These are phyloP conservation scores for Muscina levida DNA, from an alignment of 2,888 invertebrate genomes.

Conservation along the genomic window DNA sequence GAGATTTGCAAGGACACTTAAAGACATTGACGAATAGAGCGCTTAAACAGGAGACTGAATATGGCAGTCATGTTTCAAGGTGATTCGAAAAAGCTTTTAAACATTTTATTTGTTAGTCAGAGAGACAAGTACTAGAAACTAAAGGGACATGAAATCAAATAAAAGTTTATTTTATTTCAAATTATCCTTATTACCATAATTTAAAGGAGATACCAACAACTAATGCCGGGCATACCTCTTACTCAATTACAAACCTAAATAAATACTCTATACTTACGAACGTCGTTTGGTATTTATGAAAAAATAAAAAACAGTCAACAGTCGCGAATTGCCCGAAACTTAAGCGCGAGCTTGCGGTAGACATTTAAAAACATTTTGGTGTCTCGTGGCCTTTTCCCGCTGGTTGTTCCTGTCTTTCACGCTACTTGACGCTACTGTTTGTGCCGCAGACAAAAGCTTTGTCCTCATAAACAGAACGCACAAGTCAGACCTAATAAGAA, in stretches of 20 bases:
- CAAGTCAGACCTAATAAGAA: not conserved
- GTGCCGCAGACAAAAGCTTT: not conserved
- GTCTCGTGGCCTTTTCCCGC: not conserved
- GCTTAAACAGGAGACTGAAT: no score
- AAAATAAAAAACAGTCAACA: not conserved
- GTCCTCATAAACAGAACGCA: not conserved
- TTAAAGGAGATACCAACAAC: not conserved
- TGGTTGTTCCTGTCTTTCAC: not conserved
- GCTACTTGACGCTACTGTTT: not conserved
- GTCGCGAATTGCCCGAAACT: not conserved
- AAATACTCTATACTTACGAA: not conserved
- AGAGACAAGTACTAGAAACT: no score
- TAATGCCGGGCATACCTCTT: no score
- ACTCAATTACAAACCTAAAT: not conserved
- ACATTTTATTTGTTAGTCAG: no score
- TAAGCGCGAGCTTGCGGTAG: not conserved
- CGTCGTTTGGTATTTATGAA: not conserved
- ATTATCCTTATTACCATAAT: constrained; percentile 7
- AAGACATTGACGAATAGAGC: constrained; percentile 15
- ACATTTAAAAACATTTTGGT: constrained; percentile 1
- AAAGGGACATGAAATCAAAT: constrained; percentile 4
- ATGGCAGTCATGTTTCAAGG: no score
- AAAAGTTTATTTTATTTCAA: constrained; percentile 1
- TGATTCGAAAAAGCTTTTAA: no score
- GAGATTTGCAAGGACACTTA: constrained; percentile 44